These are phyloP conservation scores for Esox lucius DNA, from an alignment of 2,797 vertebrate genomes.

Conservation along the genomic window DNA sequence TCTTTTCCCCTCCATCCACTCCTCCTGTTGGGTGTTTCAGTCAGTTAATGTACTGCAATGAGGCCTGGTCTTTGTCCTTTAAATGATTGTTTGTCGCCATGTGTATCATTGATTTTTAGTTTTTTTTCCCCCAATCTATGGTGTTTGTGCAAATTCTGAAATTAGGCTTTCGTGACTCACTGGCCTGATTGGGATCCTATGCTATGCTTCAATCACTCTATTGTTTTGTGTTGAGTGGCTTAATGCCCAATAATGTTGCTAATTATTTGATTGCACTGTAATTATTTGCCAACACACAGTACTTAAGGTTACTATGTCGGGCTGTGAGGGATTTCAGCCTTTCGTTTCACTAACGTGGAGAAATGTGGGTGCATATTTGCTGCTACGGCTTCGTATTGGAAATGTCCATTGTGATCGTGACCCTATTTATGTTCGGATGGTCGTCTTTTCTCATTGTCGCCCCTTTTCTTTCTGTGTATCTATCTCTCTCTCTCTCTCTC, in stretches of 20 bases:
- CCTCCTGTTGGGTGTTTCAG: neutral
- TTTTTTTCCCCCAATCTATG: neutral
- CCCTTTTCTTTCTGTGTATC: conserved; percentile 16
- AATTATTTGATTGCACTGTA: neutral
- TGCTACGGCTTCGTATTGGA: neutral
- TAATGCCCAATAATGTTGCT: neutral
- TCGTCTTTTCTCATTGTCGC: neutral
- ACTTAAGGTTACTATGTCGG: neutral
- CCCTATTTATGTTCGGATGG: neutral
- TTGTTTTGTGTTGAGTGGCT: neutral
- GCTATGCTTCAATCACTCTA: neutral
- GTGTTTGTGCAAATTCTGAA: neutral
- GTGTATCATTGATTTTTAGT: neutral
- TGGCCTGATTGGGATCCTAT: neutral
- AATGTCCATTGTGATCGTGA: neutral
- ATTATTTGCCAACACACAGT: neutral
- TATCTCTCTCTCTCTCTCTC: neutral
- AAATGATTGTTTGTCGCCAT: neutral
- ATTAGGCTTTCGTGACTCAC: neutral
- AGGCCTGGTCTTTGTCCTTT: neutral
- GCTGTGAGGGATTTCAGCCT: neutral
- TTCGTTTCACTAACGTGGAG: neutral
- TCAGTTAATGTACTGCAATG: neutral
- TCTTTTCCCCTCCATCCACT: neutral
- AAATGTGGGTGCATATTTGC: neutral